These are phyloP conservation scores for Xestia xanthographa DNA, from an alignment of 2,888 invertebrate genomes.

Conservation along the genomic window DNA sequence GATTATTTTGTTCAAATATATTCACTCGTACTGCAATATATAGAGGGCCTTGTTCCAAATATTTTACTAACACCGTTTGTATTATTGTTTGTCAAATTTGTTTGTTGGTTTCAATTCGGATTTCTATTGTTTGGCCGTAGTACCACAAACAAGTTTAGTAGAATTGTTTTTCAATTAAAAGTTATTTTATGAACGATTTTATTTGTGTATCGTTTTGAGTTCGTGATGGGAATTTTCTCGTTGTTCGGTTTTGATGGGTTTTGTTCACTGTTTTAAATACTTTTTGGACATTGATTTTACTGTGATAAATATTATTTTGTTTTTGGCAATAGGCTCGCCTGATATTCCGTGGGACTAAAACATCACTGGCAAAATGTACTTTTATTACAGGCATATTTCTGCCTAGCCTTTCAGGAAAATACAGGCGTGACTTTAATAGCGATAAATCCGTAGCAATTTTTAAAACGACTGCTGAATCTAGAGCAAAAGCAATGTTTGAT, in stretches of 20 bases:
- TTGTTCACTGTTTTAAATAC: not conserved
- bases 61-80: constrained; percentile 60
- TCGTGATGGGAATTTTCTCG: not conserved
- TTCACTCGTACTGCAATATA: constrained; percentile 50
- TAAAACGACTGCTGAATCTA: not conserved
- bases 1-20: constrained; percentile 72
- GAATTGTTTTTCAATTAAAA: constrained; percentile 50
- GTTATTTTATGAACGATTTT: constrained; percentile 33
- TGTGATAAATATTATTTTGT: not conserved
- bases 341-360: not conserved
- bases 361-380: not conserved
- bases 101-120: constrained; percentile 50
- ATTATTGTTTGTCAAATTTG: constrained; percentile 57
- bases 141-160: constrained; percentile 51
- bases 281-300: not conserved
- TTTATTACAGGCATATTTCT: rapidly evolving
- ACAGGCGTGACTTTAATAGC: not conserved
- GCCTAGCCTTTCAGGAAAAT: not conserved
- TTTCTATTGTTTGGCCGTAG: constrained; percentile 46
- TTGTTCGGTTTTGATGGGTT: not conserved
- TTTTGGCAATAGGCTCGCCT: not conserved
- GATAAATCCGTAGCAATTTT: not conserved
- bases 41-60: constrained; percentile 40
- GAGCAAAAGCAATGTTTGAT: not conserved
- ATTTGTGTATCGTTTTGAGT: constrained; percentile 3